Conservation (phyloP, 1,140 invertebrate genomes). For the Chironomus striatipennis region DNA sequence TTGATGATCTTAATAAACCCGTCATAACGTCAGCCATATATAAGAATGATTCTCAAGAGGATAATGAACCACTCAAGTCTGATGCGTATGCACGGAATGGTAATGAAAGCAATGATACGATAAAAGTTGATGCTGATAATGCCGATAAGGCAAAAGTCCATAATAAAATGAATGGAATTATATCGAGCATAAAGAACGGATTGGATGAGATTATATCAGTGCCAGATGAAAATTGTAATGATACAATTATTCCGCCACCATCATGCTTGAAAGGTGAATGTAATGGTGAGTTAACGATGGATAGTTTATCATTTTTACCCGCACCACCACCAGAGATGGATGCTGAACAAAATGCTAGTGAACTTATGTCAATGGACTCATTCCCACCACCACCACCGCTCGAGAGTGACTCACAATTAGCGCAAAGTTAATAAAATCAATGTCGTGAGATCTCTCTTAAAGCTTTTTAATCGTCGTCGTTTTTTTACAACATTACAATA, state of each 20-base stretch:
- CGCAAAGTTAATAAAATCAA: constrained; percentile 16
- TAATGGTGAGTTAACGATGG: neutral
- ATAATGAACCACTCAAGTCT: neutral
- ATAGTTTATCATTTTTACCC: constrained; percentile 9
- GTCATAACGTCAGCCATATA: constrained; percentile 58
- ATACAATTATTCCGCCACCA: neutral
- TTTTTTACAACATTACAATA: no score
- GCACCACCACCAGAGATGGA: neutral
- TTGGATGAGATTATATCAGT: constrained; percentile 1
- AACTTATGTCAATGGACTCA: neutral
- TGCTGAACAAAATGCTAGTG: neutral
- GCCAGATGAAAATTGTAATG: neutral
- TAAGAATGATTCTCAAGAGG: constrained; percentile 48
- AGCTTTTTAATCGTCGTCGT: neutral
- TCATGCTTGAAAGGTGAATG: neutral
- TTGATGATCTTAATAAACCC: constrained; percentile 49
- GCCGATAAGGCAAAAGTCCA: constrained; percentile 8
- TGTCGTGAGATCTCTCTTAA: neutral
- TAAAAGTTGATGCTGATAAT: neutral
- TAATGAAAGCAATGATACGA: neutral
- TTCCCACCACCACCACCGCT: neutral
- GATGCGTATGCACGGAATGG: neutral
- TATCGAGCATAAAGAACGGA: neutral
- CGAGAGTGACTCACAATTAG: neutral
- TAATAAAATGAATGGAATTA: constrained; percentile 7